A percentile compares a stretch with the other conserved stretches of the same genome.
Conservation (phyloP, 2,888 invertebrate species). For the Acleris emargana region DNA sequence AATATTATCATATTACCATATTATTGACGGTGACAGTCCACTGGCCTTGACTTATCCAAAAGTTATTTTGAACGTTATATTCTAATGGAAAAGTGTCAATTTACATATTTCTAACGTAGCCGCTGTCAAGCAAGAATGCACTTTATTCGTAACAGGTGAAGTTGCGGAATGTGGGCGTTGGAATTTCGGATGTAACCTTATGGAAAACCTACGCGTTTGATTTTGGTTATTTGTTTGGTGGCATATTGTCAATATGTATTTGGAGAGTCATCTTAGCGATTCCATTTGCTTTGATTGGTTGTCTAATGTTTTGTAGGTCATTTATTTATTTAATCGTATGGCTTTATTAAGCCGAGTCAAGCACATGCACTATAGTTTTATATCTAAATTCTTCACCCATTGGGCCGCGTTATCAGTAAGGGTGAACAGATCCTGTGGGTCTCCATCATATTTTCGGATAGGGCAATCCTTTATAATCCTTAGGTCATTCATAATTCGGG, state of each 20-base stretch:
- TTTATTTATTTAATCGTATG: too few relatives aligned
- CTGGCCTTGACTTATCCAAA: constrained; percentile 44
- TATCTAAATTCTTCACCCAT: too few relatives aligned
- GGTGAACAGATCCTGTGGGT: too few relatives aligned
- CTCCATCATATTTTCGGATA: too few relatives aligned
- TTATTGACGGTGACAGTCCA: constrained; percentile 43
- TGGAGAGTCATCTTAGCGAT: not conserved
- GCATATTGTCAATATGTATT: not conserved
- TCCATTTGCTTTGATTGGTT: too few relatives aligned
- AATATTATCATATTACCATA: constrained; percentile 45
- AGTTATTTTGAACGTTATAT: constrained; percentile 28
- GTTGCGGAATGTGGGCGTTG: constrained; percentile 40
- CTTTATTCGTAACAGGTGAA: constrained; percentile 14
- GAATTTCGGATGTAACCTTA: constrained; percentile 48
- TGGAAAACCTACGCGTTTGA: constrained; percentile 43
- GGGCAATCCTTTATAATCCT: too few relatives aligned
- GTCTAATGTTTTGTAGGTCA: too few relatives aligned
- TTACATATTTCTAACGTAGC: not conserved
- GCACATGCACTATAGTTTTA: too few relatives aligned
- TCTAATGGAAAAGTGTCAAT: constrained; percentile 11
- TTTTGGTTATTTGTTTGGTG: constrained; percentile 45
- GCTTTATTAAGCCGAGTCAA: too few relatives aligned
- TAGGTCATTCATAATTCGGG: too few relatives aligned
- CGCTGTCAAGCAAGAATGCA: constrained; percentile 24
- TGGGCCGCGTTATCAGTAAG: too few relatives aligned